Base-by-base conservation (phyloP, 1,140 invertebrate genomes). In the Pollicipes pollicipes region DNA sequence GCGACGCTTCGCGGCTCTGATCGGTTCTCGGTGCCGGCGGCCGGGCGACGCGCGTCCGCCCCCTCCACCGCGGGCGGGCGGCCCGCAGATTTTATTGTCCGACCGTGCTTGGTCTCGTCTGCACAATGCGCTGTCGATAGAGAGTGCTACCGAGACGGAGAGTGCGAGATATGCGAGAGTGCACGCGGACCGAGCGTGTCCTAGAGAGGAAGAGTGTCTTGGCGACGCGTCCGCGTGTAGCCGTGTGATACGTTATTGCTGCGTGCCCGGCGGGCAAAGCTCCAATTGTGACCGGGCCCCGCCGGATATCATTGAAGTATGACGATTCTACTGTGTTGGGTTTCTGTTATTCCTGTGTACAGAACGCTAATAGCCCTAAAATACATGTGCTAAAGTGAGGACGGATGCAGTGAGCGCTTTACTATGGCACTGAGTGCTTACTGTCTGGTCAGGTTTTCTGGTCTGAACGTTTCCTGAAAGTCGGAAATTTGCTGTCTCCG, bases 321-420 rank as follows among this genome's bases (percentile, higher is more conserved):
- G n/a, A n/a, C 45, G 45, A 58, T 58, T 58, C 45, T 58, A 58
- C 45, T 58, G 45, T 58, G 45, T 58, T 58, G 45, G 45, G 45
- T 58, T 58, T 58, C 45, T 58, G 45, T 58, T 58, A 58, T 58
- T 58, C 24, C 45, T 58, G 45, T 58, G 45, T 58, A 58, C 45
- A 58, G 45, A 58, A 21, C 45, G 45, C 45, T 58, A 58, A 58
- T 58, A 58, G 45, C 45, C 45, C 45, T 58, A 58, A 58, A 58
- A 58, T 58, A 58, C 45, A 58, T 58, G 45, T 58, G 45, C 45
- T 58, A 58, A 58, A 58, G 45, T 58, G 45, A 58, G 45, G 45
- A n/a, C n/a, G n/a, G n/a, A n/a, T n/a, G n/a, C n/a, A n/a, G n/a
- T n/a, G n/a, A n/a, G n/a, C n/a, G n/a, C n/a, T n/a, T n/a, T n/a